These are phyloP conservation scores for Andrena praecox DNA, from an alignment of 2,888 invertebrate genomes.

Conservation along the genomic window DNA sequence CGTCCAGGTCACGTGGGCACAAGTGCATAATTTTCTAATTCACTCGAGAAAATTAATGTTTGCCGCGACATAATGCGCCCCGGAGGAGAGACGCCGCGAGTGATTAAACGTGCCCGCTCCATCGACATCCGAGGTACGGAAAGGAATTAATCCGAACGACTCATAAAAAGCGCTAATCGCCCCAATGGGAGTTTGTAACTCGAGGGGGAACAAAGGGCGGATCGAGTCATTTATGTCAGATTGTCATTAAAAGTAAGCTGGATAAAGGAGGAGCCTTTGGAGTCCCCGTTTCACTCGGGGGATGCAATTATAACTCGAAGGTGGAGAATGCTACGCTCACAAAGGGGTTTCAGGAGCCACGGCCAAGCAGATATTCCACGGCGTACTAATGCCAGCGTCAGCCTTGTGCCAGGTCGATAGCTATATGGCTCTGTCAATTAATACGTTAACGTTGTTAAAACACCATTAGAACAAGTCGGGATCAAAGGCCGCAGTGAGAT, in stretches of 20 bases:
- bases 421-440: slow-evolving; percentile 8
- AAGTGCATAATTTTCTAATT: neutral
- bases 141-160: neutral
- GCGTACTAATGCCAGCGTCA: neutral
- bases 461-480: slow-evolving; percentile 1
- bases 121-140: neutral
- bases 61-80: neutral
- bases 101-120: neutral
- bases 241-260: slow-evolving; percentile 4
- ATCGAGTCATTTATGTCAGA: slow-evolving; percentile 10
- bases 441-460: slow-evolving; percentile 8
- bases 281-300: slow-evolving; percentile 19
- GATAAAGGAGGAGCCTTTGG: slow-evolving; percentile 2
- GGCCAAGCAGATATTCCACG: neutral
- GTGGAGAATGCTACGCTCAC: slow-evolving; percentile 12
- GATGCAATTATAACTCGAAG: slow-evolving; percentile 44
- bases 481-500: slow-evolving; percentile 14
- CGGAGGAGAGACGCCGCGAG: neutral
- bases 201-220: neutral
- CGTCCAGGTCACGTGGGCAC: too few species aligned
- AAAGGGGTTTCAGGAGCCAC: slow-evolving; percentile 20
- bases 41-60: neutral
- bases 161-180: neutral
- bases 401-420: neutral
- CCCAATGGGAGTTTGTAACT: neutral